Conservation (phyloP, 2,113 vertebrate genomes). For the Zosterops pallidus region DNA sequence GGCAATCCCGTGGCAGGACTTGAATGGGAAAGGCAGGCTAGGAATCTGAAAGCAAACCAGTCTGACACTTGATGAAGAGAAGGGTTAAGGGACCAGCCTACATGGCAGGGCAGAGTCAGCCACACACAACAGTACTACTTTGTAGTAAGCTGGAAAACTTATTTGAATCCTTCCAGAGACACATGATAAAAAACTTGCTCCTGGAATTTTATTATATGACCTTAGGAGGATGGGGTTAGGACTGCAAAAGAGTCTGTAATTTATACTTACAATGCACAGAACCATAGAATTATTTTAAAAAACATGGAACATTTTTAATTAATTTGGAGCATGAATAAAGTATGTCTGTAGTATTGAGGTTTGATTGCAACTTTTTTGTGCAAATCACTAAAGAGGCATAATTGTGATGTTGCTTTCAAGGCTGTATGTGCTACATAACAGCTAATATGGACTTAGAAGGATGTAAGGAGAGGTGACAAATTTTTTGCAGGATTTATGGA, state of each 20-base stretch:
- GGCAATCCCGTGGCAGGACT: neutral
- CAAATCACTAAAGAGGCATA: neutral
- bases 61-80: neutral
- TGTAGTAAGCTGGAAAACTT: neutral
- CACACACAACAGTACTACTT: accelerated
- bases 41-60: neutral
- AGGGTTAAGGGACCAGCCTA: neutral
- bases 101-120: neutral
- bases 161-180: neutral
- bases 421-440: neutral
- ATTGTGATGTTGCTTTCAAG: neutral
- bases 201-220: neutral
- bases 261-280: neutral
- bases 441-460: neutral
- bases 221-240: neutral
- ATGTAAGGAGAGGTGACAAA: neutral
- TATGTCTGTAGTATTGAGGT: accelerated
- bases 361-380: neutral
- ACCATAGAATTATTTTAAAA: neutral
- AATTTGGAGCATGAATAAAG: neutral
- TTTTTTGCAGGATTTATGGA: constrained; percentile 37
- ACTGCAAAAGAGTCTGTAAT: neutral
- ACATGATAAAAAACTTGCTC: neutral
- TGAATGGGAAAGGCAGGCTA: neutral
- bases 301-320: neutral